A percentile compares a stretch with the other conserved stretches of the same genome.
These are phyloP conservation scores for Scophthalmus maximus DNA, from an alignment of 2,113 vertebrate species.

Conservation along the genomic window DNA sequence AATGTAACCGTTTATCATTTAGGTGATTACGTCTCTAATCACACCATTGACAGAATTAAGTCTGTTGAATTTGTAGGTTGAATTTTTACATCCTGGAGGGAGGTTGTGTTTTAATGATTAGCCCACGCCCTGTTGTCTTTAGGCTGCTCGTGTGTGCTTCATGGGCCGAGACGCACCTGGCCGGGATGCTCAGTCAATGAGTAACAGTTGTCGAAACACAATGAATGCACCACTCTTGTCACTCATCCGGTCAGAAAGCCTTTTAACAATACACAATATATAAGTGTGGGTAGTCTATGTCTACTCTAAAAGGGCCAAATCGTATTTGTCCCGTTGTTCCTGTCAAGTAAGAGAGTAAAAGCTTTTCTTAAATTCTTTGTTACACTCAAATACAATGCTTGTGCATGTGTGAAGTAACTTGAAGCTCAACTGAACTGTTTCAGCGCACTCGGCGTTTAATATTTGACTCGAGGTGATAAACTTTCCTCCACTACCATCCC, in stretches of 20 bases:
- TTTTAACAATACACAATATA: constrained; percentile 11
- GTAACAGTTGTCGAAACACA: constrained; percentile 49
- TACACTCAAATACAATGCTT: too few species aligned
- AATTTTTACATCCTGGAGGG: background rate
- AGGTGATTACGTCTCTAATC: too few species aligned
- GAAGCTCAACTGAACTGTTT: background rate
- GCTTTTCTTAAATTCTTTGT: background rate
- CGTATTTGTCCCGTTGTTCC: background rate
- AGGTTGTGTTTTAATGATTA: constrained; percentile 33
- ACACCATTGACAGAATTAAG: too few species aligned
- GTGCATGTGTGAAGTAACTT: too few species aligned
- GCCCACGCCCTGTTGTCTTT: constrained; percentile 16
- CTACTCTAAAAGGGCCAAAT: background rate
- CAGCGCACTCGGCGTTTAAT: constrained; percentile 22
- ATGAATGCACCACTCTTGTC: constrained; percentile 19
- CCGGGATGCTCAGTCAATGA: constrained; percentile 47
- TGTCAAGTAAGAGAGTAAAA: too few species aligned
- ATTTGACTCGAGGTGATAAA: constrained; percentile 35
- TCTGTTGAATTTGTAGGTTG: background rate
- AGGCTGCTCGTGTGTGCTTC: constrained; percentile 25
- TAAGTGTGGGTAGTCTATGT: constrained; percentile 33
- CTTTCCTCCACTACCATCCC: constrained; percentile 9
- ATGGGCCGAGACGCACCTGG: constrained; percentile 23
- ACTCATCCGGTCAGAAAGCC: constrained; percentile 13
- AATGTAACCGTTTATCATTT: too few species aligned